Evolutionary conservation across 2,113 vertebrate species (phyloP), one percentile per base, ranked within the genome.

Genomic region (Bufo gargarizans): DNA sequence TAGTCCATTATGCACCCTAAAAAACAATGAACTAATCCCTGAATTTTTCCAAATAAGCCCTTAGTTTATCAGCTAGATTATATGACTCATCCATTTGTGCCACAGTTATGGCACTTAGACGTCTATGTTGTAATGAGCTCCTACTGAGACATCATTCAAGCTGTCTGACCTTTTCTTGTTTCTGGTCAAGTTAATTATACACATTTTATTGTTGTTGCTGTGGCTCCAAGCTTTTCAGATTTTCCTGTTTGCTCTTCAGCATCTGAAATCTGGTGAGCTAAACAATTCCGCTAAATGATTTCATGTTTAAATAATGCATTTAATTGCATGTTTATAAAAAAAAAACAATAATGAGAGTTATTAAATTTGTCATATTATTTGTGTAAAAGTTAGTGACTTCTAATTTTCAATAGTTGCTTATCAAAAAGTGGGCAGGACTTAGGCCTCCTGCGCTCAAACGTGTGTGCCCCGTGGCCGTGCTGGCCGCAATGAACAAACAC

Each of bases 121-220:
- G 43, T 55, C 22, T 61, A 45, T 45, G 43, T 5, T 9, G 22
- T 81, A 81, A 81, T 81, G 78, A 81, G 78, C 58, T 56, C 58
- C 55, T 81, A 45, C 56, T 81, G 78, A 81, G 78, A 81, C 47
- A 59, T 59, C 9, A 20, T 43, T 81, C 78, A 59, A 81, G 78
- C 19, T 81, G 78, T 81, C 78, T 81, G 56, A 81, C 78, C 55
- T 81, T 81, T 59, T 33, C 22, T 45, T 81, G 56, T 56, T 59
- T 22, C 56, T 19, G 58, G 78, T 81, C 55, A 59, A 81, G 78
- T 80, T 43, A 59, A 17, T 45, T 33, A 20, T 59, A 50, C 22
- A 81, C 11, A 81, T 58, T 43, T 56, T 78, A 1, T 33, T 33
- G 33, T 33, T 33, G 33, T n/a, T 59, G 33, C 78, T 81, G 77